Conservation (phyloP, 2,113 vertebrate genomes). For the Monopterus albus region DNA sequence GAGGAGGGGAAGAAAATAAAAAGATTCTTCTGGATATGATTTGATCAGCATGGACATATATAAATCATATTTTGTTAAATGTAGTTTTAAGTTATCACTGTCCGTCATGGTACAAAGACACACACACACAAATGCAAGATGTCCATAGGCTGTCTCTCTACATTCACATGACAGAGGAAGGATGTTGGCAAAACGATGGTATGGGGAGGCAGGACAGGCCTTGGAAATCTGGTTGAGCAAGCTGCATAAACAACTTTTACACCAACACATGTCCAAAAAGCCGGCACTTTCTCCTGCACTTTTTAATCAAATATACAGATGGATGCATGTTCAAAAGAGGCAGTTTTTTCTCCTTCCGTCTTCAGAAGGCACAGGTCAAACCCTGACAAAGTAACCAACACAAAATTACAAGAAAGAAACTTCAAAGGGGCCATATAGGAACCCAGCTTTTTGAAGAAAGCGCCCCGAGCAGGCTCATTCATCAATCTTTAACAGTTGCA, state of each 20-base stretch:
- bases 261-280: conserved; percentile 10
- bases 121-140: not conserved
- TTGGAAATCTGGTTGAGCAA: conserved; percentile 11
- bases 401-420: conserved; percentile 19
- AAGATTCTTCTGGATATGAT: conserved; percentile 7
- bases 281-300: too few species aligned
- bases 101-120: not conserved
- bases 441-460: conserved; percentile 39
- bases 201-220: conserved; percentile 2
- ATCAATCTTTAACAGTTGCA: conserved; percentile 36
- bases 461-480: conserved; percentile 46
- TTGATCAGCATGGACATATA: not conserved
- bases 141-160: conserved; percentile 9
- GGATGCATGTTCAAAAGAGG: conserved; percentile 1
- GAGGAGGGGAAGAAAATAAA: not conserved
- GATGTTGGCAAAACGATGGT: not conserved
- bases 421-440: conserved; percentile 39
- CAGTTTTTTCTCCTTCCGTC: conserved; percentile 3
- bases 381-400: not conserved
- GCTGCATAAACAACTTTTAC: conserved; percentile 4
- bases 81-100: conserved; percentile 1
- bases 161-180: conserved; percentile 1
- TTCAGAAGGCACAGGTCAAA: conserved; percentile 14
- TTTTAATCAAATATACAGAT: not conserved
- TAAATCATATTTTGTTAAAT: conserved; percentile 28